Conservation (phyloP, 2,888 invertebrate species). For the Stenodema calcarata region DNA sequence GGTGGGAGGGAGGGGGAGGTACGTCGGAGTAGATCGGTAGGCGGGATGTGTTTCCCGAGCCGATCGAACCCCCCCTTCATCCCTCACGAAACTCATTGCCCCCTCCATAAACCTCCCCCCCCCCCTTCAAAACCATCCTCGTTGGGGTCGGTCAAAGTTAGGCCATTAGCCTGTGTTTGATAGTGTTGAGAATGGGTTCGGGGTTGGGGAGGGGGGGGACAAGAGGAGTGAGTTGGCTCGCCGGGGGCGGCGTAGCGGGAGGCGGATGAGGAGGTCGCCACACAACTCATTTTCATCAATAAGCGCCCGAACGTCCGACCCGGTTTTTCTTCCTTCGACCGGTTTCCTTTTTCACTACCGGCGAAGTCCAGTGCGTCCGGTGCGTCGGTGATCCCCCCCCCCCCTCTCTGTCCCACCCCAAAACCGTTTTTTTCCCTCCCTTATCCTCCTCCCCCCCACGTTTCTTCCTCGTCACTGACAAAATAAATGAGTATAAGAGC, state of each 20-base stretch:
- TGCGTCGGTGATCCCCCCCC: background rate
- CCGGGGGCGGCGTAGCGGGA: background rate
- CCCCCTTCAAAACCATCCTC: too few relatives aligned
- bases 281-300: conserved; percentile 39
- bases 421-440: too few relatives aligned
- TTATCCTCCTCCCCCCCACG: too few relatives aligned
- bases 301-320: conserved; percentile 17
- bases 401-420: too few relatives aligned
- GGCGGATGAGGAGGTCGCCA: background rate
- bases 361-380: background rate
- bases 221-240: too few relatives aligned
- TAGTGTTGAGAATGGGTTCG: conserved; percentile 17
- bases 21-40: background rate
- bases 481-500: conserved; percentile 39
- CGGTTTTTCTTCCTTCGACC: background rate
- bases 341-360: background rate
- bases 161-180: conserved; percentile 30
- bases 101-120: background rate
- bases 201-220: too few relatives aligned
- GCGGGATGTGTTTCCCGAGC: background rate
- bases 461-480: background rate
- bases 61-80: background rate
- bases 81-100: background rate
- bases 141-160: conserved; percentile 13
- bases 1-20: background rate